These are phyloP conservation scores for Thalassarche chlororhynchos DNA, from an alignment of 2,113 vertebrate genomes.

Conservation along the genomic window DNA sequence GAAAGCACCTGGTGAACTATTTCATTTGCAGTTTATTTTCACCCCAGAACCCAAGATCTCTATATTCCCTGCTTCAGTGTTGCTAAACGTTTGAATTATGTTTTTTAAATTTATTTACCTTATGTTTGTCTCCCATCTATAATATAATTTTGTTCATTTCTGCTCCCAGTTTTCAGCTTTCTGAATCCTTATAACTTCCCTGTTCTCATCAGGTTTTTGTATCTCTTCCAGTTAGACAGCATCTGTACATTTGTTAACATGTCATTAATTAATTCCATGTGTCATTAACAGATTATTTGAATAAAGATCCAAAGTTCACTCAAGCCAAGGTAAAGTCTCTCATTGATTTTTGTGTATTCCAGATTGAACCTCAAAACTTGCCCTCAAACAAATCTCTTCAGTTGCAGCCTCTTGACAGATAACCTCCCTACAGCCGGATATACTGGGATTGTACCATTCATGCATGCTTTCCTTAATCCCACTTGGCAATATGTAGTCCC, in stretches of 20 bases:
- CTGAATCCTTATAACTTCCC: background rate
- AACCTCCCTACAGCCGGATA: background rate
- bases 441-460: background rate
- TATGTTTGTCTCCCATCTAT: background rate
- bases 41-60: background rate
- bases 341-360: background rate
- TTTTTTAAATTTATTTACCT: background rate
- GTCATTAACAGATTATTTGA: background rate
- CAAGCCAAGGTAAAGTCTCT: background rate
- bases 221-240: background rate
- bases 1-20: background rate
- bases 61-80: background rate
- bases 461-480: background rate
- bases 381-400: background rate
- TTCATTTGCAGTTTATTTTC: background rate
- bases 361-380: background rate
- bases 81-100: background rate
- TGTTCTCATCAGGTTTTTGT: background rate
- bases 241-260: background rate
- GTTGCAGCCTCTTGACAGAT: background rate
- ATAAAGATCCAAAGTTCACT: background rate
- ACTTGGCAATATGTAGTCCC: background rate
- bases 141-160: background rate
- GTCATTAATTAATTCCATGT: background rate
- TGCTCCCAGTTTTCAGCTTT: background rate